These are phyloP conservation scores for Pampusana beccarii DNA, from an alignment of 2,113 vertebrate species.

Conservation along the genomic window DNA sequence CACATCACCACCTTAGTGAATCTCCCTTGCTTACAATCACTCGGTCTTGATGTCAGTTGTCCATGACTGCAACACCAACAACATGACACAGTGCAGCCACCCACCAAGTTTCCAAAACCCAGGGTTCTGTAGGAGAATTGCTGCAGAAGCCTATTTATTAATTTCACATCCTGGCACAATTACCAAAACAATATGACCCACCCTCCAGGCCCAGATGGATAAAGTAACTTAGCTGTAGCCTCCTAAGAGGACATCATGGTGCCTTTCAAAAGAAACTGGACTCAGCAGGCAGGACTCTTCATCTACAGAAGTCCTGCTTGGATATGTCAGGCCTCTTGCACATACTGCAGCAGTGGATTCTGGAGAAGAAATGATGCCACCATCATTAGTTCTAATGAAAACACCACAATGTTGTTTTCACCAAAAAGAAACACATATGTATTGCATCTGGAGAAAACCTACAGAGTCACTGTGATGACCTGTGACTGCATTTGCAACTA, in stretches of 20 bases:
- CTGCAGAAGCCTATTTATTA: background rate
- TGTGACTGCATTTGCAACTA: background rate
- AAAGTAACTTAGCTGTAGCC: background rate
- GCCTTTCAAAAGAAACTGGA: background rate
- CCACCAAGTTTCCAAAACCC: background rate
- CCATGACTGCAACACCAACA: background rate
- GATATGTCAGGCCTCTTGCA: background rate
- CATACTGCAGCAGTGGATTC: rapidly evolving
- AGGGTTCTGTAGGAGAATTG: background rate
- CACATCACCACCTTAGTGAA: background rate
- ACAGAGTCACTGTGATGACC: background rate
- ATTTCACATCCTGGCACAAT: background rate
- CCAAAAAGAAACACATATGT: background rate
- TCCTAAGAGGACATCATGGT: background rate
- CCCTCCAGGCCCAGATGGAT: background rate
- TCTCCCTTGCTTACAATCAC: background rate
- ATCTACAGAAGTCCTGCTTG: background rate
- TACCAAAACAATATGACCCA: background rate
- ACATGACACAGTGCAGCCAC: background rate
- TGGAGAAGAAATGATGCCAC: background rate
- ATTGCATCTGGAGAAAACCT: background rate
- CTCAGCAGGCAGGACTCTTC: background rate
- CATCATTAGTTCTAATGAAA: background rate
- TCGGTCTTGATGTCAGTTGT: background rate
- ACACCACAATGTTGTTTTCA: background rate